Conservation (phyloP, 2,113 vertebrate genomes). For the Cardinalis cardinalis region DNA sequence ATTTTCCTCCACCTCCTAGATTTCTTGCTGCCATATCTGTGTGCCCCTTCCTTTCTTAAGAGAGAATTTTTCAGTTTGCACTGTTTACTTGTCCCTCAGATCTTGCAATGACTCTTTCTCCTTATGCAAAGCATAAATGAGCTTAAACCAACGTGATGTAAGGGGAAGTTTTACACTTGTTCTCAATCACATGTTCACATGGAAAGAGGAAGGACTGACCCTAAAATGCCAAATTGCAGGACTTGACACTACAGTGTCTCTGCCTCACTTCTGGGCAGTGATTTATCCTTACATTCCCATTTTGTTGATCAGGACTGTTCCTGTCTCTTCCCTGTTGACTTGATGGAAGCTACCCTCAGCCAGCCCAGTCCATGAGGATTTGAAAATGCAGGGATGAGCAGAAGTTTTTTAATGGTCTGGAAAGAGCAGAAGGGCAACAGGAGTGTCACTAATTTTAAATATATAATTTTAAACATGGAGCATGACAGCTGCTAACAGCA, state of each 20-base stretch:
- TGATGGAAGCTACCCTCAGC: background rate
- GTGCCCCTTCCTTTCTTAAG: background rate
- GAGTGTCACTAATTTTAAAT: background rate
- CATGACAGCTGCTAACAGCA: background rate
- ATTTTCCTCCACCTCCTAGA: background rate
- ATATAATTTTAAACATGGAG: background rate
- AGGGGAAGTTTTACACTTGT: background rate
- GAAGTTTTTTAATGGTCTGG: background rate
- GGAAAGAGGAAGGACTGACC: background rate
- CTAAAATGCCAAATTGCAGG: background rate
- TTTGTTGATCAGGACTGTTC: background rate
- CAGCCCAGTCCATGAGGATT: rapidly evolving
- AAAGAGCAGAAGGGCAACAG: background rate
- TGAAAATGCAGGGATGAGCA: background rate
- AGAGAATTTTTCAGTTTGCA: background rate
- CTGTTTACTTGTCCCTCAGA: background rate
- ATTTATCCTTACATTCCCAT: background rate
- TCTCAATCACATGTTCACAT: background rate
- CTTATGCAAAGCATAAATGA: background rate
- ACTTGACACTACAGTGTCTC: background rate
- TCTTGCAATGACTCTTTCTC: background rate
- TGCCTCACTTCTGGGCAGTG: background rate
- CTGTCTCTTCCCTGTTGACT: background rate
- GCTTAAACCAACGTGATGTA: background rate
- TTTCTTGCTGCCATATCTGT: background rate